Percentiles rank a stretch among this genome's conserved stretches.
phyloP scores from a whole-genome alignment of 2,113 vertebrate genomes.

The Ameiurus melas region DNA sequence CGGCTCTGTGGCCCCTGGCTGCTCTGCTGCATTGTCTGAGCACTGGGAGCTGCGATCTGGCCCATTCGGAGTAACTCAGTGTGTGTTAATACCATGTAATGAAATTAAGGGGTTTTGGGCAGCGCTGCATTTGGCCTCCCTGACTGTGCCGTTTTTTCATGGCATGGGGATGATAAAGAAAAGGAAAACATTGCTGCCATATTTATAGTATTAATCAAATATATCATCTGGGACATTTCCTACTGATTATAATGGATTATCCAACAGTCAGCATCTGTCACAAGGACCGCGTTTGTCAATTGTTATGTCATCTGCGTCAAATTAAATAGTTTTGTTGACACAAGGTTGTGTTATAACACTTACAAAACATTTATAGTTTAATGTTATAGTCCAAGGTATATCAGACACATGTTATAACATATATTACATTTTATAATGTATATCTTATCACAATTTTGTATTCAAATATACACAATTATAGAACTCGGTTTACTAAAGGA shows the following conservation, averaged over 20 bases:
- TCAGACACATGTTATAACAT: not conserved
- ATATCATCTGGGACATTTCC: slow-evolving; percentile 1
- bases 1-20: slow-evolving; percentile 79
- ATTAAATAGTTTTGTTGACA: not conserved
- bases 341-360: not conserved
- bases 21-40: slow-evolving; percentile 89
- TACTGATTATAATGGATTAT: not conserved
- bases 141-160: slow-evolving; percentile 70
- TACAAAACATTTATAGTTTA: not conserved
- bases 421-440: not conserved
- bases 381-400: not conserved
- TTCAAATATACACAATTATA: not conserved
- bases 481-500: not conserved
- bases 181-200: slow-evolving; percentile 37
- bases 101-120: slow-evolving; percentile 90
- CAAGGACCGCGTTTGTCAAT: not conserved
- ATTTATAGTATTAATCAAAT: slow-evolving; percentile 49
- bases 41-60: slow-evolving; percentile 88
- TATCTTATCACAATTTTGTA: not conserved
- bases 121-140: slow-evolving; percentile 95
- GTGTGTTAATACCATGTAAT: slow-evolving; percentile 90
- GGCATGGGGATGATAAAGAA: slow-evolving; percentile 28
- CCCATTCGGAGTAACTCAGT: slow-evolving; percentile 88
- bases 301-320: not conserved
- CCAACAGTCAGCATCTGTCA: not conserved